phyloP scores from a whole-genome alignment of 2,888 invertebrate genomes.

The Agonum fuliginosum region DNA sequence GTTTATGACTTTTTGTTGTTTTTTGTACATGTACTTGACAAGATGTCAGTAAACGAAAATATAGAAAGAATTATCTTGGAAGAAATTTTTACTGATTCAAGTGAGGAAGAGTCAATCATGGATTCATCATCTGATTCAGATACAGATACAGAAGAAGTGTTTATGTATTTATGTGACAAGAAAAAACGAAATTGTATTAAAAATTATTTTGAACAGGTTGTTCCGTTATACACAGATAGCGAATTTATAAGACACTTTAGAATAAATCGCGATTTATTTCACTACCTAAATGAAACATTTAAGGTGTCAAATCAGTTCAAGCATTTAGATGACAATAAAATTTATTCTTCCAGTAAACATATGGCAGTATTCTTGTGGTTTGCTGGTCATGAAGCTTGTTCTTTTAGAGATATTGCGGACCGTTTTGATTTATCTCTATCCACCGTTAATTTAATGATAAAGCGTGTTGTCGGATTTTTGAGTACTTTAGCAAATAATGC shows the following conservation, averaged over 20 bases:
- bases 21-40: no score
- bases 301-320: neutral
- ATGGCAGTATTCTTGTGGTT: conserved; percentile 14
- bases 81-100: no score
- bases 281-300: neutral
- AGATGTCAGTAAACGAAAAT: no score
- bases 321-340: neutral
- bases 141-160: no score
- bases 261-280: neutral
- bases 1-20: no score
- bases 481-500: neutral
- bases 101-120: no score
- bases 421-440: neutral
- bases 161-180: no score
- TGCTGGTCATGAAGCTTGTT: conserved; percentile 7
- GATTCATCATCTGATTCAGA: no score
- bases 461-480: neutral
- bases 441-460: neutral
- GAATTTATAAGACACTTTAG: neutral
- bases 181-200: no score
- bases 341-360: neutral
- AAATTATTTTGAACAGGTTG: no score
- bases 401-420: conserved; percentile 14
- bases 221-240: no score
- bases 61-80: no score